A percentile compares a stretch with the other conserved stretches of the same genome.
Conservation (phyloP, 2,113 vertebrate genomes). For the Lasiurus cinereus region DNA sequence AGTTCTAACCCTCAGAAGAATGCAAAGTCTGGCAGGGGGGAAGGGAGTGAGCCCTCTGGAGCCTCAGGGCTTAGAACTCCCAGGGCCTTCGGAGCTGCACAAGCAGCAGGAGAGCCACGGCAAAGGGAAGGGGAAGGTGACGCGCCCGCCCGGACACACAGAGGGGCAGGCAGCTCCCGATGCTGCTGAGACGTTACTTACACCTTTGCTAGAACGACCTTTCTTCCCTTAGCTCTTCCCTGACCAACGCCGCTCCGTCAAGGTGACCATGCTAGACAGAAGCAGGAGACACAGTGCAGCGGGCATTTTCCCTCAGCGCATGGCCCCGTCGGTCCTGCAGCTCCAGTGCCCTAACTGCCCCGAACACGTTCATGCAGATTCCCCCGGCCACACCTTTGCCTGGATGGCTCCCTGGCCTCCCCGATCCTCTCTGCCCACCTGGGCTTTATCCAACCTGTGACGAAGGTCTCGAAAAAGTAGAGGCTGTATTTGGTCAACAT, state of each 20-base stretch:
- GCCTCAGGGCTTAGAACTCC: too few relatives aligned
- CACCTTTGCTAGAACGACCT: not conserved
- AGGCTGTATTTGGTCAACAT: conserved; percentile 75
- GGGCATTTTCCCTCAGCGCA: not conserved
- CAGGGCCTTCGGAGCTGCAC: not conserved
- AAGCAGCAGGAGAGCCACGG: not conserved
- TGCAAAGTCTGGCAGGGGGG: not conserved
- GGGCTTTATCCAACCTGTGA: not conserved
- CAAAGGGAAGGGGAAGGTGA: not conserved
- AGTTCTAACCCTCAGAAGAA: not conserved
- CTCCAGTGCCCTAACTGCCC: not conserved
- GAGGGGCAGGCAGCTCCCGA: not conserved
- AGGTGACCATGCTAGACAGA: too few relatives aligned
- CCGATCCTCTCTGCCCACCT: not conserved
- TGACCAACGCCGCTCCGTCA: not conserved
- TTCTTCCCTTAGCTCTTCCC: not conserved
- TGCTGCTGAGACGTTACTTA: not conserved
- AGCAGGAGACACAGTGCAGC: not conserved
- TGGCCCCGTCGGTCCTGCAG: not conserved
- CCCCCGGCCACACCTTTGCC: not conserved
- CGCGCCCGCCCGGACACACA: fast-evolving
- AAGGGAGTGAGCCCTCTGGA: not conserved
- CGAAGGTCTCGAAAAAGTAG: conserved; percentile 26
- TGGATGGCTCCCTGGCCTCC: not conserved
- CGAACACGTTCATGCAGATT: not conserved